Evolutionary conservation across 2,888 invertebrate species (phyloP).

Genomic region (Eledone cirrhosa): DNA sequence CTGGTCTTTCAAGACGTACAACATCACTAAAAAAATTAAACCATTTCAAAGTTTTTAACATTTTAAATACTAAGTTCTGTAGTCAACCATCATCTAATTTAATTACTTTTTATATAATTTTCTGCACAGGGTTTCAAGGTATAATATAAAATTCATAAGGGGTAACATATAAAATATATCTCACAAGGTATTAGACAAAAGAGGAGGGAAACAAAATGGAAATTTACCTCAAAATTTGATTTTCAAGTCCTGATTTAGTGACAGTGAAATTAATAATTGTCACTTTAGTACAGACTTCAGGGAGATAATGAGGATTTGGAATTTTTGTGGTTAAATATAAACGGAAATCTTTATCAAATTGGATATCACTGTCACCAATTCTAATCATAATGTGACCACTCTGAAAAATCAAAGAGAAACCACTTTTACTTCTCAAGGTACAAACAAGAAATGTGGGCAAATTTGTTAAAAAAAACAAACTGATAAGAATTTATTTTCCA

Average conservation of each 20-base stretch:
- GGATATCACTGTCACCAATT: constrained; percentile 67
- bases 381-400: constrained; percentile 66
- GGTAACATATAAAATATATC: no score
- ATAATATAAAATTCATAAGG: no score
- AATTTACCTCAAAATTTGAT: constrained; percentile 64
- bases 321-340: constrained; percentile 69
- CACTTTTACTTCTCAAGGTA: background rate
- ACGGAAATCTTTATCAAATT: constrained; percentile 66
- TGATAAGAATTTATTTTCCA: background rate
- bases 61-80: no score
- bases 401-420: constrained; percentile 38
- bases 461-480: background rate
- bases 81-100: no score
- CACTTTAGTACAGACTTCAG: constrained; percentile 68
- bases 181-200: no score
- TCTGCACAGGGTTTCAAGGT: no score
- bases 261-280: constrained; percentile 68
- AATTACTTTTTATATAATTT: no score
- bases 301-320: constrained; percentile 67
- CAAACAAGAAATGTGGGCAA: background rate
- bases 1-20: constrained; percentile 66
- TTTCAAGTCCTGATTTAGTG: constrained; percentile 65
- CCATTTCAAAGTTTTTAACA: background rate
- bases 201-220: no score
- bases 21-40: constrained; percentile 59